Conservation (phyloP, 2,888 invertebrate genomes). For the Tenthredo scrophulariae region DNA sequence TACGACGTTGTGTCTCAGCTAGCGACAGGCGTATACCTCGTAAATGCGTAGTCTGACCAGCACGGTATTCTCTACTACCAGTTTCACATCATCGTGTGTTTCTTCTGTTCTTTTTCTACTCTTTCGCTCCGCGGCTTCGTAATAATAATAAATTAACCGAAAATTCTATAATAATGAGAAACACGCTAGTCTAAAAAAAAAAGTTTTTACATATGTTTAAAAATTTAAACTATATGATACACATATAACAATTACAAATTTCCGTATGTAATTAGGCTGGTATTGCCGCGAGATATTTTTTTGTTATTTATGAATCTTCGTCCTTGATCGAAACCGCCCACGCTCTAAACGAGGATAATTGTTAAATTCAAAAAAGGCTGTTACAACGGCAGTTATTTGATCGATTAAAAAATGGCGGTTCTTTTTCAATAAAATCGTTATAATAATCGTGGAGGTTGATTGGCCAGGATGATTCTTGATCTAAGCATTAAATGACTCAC, state of each 20-base stretch:
- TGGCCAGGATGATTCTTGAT: background rate
- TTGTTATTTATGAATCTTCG: slow-evolving; percentile 25
- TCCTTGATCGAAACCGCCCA: slow-evolving; percentile 28
- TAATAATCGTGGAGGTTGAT: background rate
- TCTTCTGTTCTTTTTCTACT: background rate
- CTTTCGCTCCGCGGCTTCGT: background rate
- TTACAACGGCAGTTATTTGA: background rate
- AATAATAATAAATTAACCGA: background rate
- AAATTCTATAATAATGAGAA: background rate
- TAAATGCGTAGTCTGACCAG: background rate
- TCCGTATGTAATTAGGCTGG: background rate
- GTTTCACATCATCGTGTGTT: slow-evolving; percentile 26
- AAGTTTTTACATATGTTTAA: background rate
- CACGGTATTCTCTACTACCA: slow-evolving; percentile 25
- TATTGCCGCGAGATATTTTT: slow-evolving; percentile 6
- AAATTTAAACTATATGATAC: background rate
- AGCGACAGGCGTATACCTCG: background rate
- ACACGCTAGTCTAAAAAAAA: background rate
- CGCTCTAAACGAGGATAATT: background rate
- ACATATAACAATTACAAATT: background rate
- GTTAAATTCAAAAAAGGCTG: background rate
- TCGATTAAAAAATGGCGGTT: background rate
- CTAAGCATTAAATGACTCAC: background rate
- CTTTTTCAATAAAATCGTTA: background rate
- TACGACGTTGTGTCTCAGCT: background rate